phyloP scores from a whole-genome alignment of 2,113 vertebrate species.

The Apodemus speciosus region DNA sequence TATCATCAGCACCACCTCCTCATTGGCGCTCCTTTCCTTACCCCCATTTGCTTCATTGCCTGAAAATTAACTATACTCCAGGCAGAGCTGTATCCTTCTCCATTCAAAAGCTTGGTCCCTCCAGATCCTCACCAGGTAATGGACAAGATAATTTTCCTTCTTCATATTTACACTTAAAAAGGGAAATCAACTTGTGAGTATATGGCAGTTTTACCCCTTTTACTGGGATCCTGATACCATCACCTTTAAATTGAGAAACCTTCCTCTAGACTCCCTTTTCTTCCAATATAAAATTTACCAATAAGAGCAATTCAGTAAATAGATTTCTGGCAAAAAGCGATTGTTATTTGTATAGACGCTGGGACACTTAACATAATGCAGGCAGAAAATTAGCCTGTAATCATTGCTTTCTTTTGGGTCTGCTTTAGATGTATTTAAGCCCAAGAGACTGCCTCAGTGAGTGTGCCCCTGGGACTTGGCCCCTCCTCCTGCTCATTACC shows the following conservation, averaged over 20 bases:
- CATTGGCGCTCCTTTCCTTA: too few relatives aligned
- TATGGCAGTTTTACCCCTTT: background rate
- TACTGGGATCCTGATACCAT: background rate
- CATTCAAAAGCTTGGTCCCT: background rate
- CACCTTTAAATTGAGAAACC: conserved; percentile 66
- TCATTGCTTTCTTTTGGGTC: conserved; percentile 76
- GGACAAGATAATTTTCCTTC: background rate
- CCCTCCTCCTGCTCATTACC: conserved; percentile 80
- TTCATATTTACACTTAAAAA: conserved; percentile 22
- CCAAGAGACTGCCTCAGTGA: conserved; percentile 67
- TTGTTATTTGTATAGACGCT: conserved; percentile 77
- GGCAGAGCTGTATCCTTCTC: background rate
- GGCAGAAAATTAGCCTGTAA: conserved; percentile 86
- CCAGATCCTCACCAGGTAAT: background rate
- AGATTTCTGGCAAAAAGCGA: conserved; percentile 74
- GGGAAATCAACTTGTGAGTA: conserved; percentile 6
- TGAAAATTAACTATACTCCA: background rate
- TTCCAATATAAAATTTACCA: conserved; percentile 59
- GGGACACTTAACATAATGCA: conserved; percentile 78
- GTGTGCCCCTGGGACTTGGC: conserved; percentile 70
- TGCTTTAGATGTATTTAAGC: conserved; percentile 66
- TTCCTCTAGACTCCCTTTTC: background rate
- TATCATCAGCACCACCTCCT: background rate
- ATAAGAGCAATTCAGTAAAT: conserved; percentile 73
- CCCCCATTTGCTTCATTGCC: background rate